Evolutionary conservation across 2,113 vertebrate species (phyloP).

Genomic region (Cyrtonyx montezumae): DNA sequence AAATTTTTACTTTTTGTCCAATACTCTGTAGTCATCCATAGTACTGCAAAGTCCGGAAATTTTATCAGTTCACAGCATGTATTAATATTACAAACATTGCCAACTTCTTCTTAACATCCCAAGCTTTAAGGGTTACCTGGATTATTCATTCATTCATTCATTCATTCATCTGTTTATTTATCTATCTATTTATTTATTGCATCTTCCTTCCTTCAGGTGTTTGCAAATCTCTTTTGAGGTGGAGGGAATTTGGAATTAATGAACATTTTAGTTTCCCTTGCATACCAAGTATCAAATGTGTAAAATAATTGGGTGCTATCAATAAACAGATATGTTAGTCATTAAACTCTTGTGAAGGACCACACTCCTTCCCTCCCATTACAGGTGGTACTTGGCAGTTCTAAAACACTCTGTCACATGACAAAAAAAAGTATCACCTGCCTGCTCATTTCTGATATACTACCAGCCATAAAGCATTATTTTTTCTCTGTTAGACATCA

Average conservation of each 20-base stretch:
- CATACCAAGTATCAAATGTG: neutral
- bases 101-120: neutral
- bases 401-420: neutral
- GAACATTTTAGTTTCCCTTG: neutral
- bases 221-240: neutral
- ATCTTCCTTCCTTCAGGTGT: neutral
- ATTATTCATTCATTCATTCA: neutral
- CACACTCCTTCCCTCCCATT: too few species aligned
- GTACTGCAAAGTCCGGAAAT: neutral
- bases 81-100: neutral
- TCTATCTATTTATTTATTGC: neutral
- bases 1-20: neutral
- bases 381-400: neutral
- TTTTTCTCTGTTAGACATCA: constrained; percentile 26
- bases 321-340: neutral
- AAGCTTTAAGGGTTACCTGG: neutral
- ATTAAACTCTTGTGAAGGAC: neutral
- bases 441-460: neutral
- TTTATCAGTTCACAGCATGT: neutral
- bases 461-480: constrained; percentile 31
- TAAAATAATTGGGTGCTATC: neutral
- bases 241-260: neutral
- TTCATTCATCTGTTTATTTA: neutral
- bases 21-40: neutral
- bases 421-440: neutral